Conservation (phyloP, 1,140 invertebrate genomes). For the Ceratina australensis region DNA sequence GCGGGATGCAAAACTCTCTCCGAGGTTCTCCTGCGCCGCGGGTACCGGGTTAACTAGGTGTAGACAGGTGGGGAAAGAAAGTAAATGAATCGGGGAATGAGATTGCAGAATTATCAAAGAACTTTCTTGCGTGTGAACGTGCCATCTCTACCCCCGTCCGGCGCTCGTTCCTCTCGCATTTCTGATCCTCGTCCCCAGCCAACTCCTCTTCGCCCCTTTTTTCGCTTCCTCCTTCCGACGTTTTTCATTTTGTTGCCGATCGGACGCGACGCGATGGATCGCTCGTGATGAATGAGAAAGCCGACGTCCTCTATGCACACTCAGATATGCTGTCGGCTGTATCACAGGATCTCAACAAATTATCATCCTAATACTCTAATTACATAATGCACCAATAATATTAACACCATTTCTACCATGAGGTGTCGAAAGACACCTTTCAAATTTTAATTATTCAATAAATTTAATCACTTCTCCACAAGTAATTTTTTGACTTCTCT, state of each 20-base stretch:
- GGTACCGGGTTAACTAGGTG: conserved; percentile 66
- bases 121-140: conserved; percentile 64
- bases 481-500: too few relatives aligned
- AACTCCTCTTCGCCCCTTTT: background rate
- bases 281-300: conserved; percentile 48
- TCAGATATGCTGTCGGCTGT: conserved; percentile 14
- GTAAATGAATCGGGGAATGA: conserved; percentile 70
- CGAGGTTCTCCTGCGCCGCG: conserved; percentile 34
- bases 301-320: conserved; percentile 19
- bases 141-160: conserved; percentile 24
- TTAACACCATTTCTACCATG: too few relatives aligned
- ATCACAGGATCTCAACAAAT: conserved; percentile 24
- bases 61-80: conserved; percentile 67
- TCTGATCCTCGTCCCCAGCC: background rate
- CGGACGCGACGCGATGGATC: conserved; percentile 40
- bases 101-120: conserved; percentile 68
- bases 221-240: background rate
- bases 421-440: too few relatives aligned
- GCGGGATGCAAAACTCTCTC: conserved; percentile 71
- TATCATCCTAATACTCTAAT: background rate
- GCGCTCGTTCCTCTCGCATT: background rate
- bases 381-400: too few relatives aligned
- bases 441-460: too few relatives aligned
- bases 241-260: conserved; percentile 36
- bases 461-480: too few relatives aligned